phyloP scores from a whole-genome alignment of 2,888 invertebrate species.

The Cremastobaeus sp. region DNA sequence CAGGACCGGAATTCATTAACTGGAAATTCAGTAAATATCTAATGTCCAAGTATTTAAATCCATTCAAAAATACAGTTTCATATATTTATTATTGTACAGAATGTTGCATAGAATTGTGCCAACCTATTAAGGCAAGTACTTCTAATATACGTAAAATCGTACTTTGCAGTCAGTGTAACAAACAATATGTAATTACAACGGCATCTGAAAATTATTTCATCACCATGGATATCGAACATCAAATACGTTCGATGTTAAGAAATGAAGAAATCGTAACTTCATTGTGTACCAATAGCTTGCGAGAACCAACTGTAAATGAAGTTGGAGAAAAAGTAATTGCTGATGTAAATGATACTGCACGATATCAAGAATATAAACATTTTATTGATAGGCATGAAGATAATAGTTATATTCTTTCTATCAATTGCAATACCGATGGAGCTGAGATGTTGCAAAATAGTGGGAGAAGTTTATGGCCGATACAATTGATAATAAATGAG shows the following conservation, averaged over 20 bases:
- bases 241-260: constrained; percentile 10
- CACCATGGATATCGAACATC: constrained; percentile 14
- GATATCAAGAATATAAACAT: not conserved
- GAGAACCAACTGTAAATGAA: not conserved
- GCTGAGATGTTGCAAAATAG: constrained; percentile 13
- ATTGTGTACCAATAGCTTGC: not conserved
- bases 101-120: constrained; percentile 5
- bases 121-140: not conserved
- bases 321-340: not conserved
- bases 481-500: constrained; percentile 21
- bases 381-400: not conserved
- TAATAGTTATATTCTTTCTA: not conserved
- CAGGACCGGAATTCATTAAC: constrained; percentile 3
- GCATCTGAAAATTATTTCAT: constrained; percentile 20
- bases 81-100: constrained; percentile 20
- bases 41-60: constrained; percentile 9
- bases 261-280: not conserved
- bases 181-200: constrained; percentile 4
- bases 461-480: constrained; percentile 17
- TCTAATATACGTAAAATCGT: not conserved
- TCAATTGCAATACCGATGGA: constrained; percentile 15
- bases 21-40: constrained; percentile 21
- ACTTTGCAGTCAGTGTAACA: constrained; percentile 3
- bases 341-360: constrained; percentile 5
- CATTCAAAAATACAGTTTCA: constrained; percentile 5